Conservation (phyloP, 1,140 invertebrate genomes). For the Anastrepha ludens region DNA sequence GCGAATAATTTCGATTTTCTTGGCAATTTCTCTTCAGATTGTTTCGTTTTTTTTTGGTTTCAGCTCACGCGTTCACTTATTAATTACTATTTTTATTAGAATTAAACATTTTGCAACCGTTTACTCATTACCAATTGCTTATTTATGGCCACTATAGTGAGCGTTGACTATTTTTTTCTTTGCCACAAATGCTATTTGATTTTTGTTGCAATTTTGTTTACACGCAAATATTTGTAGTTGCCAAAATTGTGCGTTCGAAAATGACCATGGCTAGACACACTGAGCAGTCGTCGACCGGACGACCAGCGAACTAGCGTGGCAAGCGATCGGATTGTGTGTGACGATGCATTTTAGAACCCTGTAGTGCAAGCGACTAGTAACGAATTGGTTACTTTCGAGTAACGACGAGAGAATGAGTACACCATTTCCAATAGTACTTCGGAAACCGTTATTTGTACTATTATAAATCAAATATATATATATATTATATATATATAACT, state of each 20-base stretch:
- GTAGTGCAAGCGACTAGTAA: neutral
- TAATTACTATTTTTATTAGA: slow-evolving; percentile 41
- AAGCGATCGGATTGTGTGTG: neutral
- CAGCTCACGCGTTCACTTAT: slow-evolving; percentile 20
- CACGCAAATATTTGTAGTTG: slow-evolving; percentile 36
- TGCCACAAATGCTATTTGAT: neutral
- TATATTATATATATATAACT: no score
- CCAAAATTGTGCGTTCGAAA: slow-evolving; percentile 20
- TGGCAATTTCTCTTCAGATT: neutral
- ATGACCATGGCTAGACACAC: slow-evolving; percentile 23
- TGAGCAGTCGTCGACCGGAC: no score
- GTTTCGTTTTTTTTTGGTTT: neutral
- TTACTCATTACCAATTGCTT: slow-evolving; percentile 52
- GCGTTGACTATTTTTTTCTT: neutral
- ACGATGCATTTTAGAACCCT: neutral
- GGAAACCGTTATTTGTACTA: no score
- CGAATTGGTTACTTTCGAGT: no score
- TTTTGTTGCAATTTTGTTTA: neutral
- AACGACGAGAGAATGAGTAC: no score
- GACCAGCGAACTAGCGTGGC: no score
- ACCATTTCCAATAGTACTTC: no score
- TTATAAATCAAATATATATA: no score
- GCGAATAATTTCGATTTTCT: slow-evolving; percentile 38
- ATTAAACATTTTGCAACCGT: slow-evolving; percentile 7
- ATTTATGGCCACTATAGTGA: slow-evolving; percentile 9